Base-by-base conservation (phyloP, 35 echinoderm and acorn worm species). In the Apostichopus californicus region DNA sequence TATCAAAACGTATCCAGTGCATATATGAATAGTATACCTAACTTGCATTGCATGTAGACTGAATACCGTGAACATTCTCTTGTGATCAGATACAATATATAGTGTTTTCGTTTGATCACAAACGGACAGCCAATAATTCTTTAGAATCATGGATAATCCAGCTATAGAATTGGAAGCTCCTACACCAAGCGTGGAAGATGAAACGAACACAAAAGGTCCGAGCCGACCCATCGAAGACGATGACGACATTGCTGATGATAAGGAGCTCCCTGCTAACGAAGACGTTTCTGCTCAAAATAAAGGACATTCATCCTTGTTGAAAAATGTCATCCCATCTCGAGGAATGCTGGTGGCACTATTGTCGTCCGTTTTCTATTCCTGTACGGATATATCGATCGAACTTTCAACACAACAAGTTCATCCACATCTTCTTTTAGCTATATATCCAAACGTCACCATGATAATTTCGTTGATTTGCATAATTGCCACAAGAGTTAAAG, bases 271-370 rank as follows among this genome's bases (percentile, higher is more conserved):
- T n/a, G 22, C 10, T 80, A 11, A 68, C 11, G 64, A 68, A 54
- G 52, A 54, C 78, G 1, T 18, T 5, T 6, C 78, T 80, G 22
- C 6, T 22, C 78, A 80, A 24, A 28, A 6, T 24, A 80, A 24
- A 80, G 34, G 34, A 46, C 34, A 46, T 46, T 46, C 34, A 46
- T 46, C 34, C 34, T 46, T 46, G 34, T 55, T 85, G 17, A 85
- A 4, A 85, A 85, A 56, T 18, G 22, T 56, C 8, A 54, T 13
- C 9, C 81, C 81, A 6, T 85, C 81, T 85, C 81, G 56, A 21
- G 81, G 81, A 57, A 85, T 85, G 52, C 8, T 85, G 81, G 20
- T 85, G 22, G 55, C 81, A 6, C 54, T 85, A 9, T 56, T 59
- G 24, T 8, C 52, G 81, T 54, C 81, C 3, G 9, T 85, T 59